phyloP scores from a whole-genome alignment of 2,113 vertebrate species.

The Zosterops pallidus region DNA sequence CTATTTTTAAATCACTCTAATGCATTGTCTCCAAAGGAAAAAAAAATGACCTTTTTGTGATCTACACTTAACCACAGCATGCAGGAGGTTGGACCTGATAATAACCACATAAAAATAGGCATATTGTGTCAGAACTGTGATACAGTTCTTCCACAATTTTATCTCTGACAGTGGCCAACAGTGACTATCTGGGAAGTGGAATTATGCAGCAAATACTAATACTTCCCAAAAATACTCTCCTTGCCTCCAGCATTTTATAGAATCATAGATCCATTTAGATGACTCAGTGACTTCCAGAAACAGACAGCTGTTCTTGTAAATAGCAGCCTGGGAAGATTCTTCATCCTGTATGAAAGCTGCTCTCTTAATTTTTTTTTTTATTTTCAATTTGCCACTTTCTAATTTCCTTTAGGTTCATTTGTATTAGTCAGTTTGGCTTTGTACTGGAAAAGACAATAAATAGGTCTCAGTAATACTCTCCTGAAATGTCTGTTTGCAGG shows the following conservation, averaged over 20 bases:
- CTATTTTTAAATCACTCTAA: conserved; percentile 14
- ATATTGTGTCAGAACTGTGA: neutral
- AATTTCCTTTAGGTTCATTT: neutral
- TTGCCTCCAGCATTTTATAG: neutral
- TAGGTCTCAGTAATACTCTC: neutral
- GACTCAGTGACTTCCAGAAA: conserved; percentile 11
- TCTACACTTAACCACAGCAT: neutral
- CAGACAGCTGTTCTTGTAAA: neutral
- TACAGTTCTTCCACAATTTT: neutral
- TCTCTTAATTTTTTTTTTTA: neutral
- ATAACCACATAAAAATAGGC: neutral
- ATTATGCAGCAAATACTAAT: neutral
- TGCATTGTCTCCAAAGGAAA: neutral
- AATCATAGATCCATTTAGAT: neutral
- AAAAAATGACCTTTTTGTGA: neutral
- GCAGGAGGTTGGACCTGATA: neutral
- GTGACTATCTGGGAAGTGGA: neutral
- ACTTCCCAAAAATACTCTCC: neutral
- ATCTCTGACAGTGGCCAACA: neutral
- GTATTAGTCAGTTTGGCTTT: neutral
- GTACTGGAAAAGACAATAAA: neutral
- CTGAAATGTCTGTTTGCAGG: neutral
- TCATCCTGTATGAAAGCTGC: neutral
- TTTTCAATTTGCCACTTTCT: neutral
- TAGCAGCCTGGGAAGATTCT: neutral